Evolutionary conservation across 2,888 invertebrate genomes (phyloP).

Genomic region (Lingula anatina): DNA sequence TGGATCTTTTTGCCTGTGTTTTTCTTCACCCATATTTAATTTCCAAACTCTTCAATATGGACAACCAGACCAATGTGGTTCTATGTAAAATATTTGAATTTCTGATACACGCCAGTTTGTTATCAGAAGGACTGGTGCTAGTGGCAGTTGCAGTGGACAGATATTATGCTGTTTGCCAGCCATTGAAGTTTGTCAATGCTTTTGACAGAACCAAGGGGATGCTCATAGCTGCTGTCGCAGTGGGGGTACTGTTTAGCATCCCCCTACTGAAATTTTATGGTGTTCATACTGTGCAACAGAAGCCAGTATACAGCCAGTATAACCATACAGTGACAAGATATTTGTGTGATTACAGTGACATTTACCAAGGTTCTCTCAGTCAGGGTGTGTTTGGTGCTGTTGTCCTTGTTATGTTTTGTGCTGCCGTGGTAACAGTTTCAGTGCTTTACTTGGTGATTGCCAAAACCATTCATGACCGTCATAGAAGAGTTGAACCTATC

Average conservation of each 20-base stretch:
- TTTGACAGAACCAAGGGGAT: too few species aligned
- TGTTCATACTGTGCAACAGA: constrained; percentile 1
- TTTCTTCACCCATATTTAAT: constrained; percentile 20
- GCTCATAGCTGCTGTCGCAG: too few species aligned
- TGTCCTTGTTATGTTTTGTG: constrained; percentile 9
- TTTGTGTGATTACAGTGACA: constrained; percentile 13
- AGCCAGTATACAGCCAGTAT: background rate
- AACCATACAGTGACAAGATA: constrained; percentile 6
- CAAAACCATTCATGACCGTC: constrained; percentile 11
- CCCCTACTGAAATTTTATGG: constrained; percentile 22
- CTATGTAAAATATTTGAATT: constrained; percentile 22
- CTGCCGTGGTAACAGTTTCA: constrained; percentile 7
- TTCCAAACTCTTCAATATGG: constrained; percentile 15
- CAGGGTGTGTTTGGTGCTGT: constrained; percentile 8
- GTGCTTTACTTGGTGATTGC: constrained; percentile 16
- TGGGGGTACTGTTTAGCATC: constrained; percentile 10
- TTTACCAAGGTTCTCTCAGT: constrained; percentile 8
- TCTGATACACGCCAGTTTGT: constrained; percentile 14
- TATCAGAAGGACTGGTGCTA: constrained; percentile 11
- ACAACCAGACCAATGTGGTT: constrained; percentile 13
- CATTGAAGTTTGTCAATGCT: constrained; percentile 15
- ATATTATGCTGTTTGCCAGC: constrained; percentile 18
- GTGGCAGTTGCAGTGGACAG: constrained; percentile 19
- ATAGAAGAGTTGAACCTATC: constrained; percentile 3
- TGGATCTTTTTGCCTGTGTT: constrained; percentile 18